Base-by-base conservation (phyloP, 2,888 invertebrate species). In the Orthosia gracilis region DNA sequence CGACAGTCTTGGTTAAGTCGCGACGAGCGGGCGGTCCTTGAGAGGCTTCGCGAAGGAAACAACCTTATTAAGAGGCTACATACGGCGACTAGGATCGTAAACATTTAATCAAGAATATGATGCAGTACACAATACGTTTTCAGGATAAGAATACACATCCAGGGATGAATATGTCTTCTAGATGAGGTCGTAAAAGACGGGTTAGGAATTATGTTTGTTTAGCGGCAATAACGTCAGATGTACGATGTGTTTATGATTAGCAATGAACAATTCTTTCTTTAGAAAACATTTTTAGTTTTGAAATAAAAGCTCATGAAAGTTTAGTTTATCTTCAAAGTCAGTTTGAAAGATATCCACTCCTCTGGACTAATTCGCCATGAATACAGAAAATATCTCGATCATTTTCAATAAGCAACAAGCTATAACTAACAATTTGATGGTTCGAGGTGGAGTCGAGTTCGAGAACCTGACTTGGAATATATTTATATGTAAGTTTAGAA, bases 91-190 rank as follows among this genome's bases (percentile, higher is more conserved):
- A 62, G 57, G 76, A 55, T 85, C 86, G 78, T 87, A 86, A 86
- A 86, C 87, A 77, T 86, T 86, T 85, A 83, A 85, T 85, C 83
- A 85, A 83, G 76, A 75, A 80, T 82, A 82, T 79, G 74, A 82
- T 74, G 59, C 65, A 69, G 64, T n/a, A 73, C 61, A 73, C 64
- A 66, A 66, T 73, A 78, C 49, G 50, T 58, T 80, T 15, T 4
- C 11, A 4, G 17, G 61, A 77, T 76, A 82, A 82, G 63, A 77
- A 67, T 71, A 63, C 45, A 55, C 62, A 55, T 80, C 26, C 57
- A 50, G 15, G 26, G 40, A 31, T 31, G 17, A 49, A 3, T 45
- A 68, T 67, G 49, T 61, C 63, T 65, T 55, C 68, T 47, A 70
- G 57, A 78, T 82, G 78, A 58, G 61, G 21, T 70, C 82, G 21